These are phyloP conservation scores for Holcopasites calliopsidis DNA, from an alignment of 1,140 invertebrate species.

Conservation along the genomic window DNA sequence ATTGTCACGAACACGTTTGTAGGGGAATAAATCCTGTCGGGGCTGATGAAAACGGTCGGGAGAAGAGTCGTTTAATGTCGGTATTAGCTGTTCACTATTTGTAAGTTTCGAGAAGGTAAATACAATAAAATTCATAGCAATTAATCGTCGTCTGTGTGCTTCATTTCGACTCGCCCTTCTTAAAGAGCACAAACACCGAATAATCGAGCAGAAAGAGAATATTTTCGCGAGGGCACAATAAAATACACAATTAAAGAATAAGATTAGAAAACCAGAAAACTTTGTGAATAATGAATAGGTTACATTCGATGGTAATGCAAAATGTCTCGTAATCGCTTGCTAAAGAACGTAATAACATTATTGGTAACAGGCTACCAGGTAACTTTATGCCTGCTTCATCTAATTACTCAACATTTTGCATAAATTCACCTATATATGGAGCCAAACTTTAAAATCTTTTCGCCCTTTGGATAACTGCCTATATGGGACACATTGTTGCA, in stretches of 20 bases:
- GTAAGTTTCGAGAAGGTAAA: slow-evolving; percentile 72
- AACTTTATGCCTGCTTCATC: not conserved
- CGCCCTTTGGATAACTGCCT: not conserved
- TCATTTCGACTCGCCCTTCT: slow-evolving; percentile 28
- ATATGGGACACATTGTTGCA: not conserved
- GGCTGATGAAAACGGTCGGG: slow-evolving; percentile 44
- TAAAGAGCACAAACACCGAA: not conserved
- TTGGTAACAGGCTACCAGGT: not conserved
- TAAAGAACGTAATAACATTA: not conserved
- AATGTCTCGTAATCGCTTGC: not conserved
- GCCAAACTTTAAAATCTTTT: not conserved
- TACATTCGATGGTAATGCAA: not conserved
- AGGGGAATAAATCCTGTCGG: not conserved
- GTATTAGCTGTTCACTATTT: slow-evolving; percentile 78
- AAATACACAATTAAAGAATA: no score
- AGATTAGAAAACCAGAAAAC: no score
- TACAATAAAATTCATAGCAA: slow-evolving; percentile 78
- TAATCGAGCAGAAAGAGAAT: not conserved
- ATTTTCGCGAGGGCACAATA: no score
- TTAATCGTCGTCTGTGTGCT: slow-evolving; percentile 40
- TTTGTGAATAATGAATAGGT: no score
- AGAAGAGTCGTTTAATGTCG: slow-evolving; percentile 67
- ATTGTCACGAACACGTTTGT: not conserved
- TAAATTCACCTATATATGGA: not conserved
- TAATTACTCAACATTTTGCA: not conserved